Percentiles rank a stretch among this genome's conserved stretches.
These are phyloP conservation scores for Dicycla oo DNA, from an alignment of 2,888 invertebrate genomes.

Conservation along the genomic window DNA sequence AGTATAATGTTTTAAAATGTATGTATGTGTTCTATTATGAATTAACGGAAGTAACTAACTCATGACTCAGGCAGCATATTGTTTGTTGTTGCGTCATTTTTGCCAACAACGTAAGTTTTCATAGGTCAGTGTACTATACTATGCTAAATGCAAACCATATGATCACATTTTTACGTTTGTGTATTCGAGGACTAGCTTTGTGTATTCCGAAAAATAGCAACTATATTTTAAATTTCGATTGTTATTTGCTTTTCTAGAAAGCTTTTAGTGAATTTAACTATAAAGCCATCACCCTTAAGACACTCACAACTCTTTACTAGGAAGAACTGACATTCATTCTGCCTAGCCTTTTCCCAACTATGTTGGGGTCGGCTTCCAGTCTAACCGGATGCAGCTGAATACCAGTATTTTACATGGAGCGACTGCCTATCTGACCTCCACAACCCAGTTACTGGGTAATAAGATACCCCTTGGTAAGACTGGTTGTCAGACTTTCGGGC, in stretches of 20 bases:
- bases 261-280: background rate
- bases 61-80: constrained; percentile 49
- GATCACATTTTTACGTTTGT: background rate
- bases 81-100: constrained; percentile 9
- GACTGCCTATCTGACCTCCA: no score
- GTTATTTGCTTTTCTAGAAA: background rate
- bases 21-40: constrained; percentile 25
- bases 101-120: constrained; percentile 13
- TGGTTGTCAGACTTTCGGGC: no score
- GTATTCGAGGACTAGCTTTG: background rate
- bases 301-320: background rate
- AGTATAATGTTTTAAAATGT: constrained; percentile 20
- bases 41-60: constrained; percentile 49
- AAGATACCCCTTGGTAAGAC: no score
- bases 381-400: no score
- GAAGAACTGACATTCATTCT: background rate
- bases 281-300: background rate
- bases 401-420: no score
- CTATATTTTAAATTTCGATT: background rate
- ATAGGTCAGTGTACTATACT: constrained; percentile 41
- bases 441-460: no score
- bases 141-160: constrained; percentile 17
- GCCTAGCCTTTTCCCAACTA: no score
- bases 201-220: no score
- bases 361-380: no score